These are phyloP conservation scores for Eupithecia exiguata DNA, from an alignment of 2,888 invertebrate species.

Conservation along the genomic window DNA sequence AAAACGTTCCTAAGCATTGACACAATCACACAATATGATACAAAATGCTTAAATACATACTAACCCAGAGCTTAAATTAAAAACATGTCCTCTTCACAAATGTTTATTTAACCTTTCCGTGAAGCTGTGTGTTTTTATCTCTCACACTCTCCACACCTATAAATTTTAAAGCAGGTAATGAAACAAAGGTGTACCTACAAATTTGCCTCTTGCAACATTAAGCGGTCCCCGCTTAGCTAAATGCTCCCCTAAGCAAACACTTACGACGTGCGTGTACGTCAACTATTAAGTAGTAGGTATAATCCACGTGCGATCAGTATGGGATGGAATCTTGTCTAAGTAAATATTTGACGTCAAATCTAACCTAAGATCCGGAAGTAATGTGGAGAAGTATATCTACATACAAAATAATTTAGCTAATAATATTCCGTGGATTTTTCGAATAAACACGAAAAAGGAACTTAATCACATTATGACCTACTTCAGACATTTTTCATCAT, in stretches of 20 bases:
- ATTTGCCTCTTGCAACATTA: slow-evolving; percentile 56
- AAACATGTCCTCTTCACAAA: slow-evolving; percentile 14
- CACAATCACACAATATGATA: no score
- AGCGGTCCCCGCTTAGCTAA: slow-evolving; percentile 50
- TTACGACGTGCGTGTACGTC: slow-evolving; percentile 47
- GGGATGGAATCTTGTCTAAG: neutral
- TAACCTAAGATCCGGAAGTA: no score
- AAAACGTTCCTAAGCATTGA: neutral
- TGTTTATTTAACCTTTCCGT: neutral
- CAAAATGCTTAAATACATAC: neutral
- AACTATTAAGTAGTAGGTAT: slow-evolving; percentile 43
- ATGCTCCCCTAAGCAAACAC: slow-evolving; percentile 55
- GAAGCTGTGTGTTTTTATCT: slow-evolving; percentile 21
- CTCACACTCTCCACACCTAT: slow-evolving; percentile 40
- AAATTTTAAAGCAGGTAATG: slow-evolving; percentile 50
- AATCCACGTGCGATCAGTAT: neutral
- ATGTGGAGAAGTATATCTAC: neutral
- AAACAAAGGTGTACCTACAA: slow-evolving; percentile 48
- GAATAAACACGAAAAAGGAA: slow-evolving; percentile 22
- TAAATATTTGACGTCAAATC: neutral
- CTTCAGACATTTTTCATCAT: slow-evolving; percentile 41
- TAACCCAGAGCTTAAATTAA: slow-evolving; percentile 5
- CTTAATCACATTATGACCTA: slow-evolving; percentile 35
- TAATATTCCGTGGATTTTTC: neutral
- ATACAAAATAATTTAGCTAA: neutral